These are phyloP conservation scores for Cervus canadensis DNA, from an alignment of 2,113 vertebrate species.

Conservation along the genomic window DNA sequence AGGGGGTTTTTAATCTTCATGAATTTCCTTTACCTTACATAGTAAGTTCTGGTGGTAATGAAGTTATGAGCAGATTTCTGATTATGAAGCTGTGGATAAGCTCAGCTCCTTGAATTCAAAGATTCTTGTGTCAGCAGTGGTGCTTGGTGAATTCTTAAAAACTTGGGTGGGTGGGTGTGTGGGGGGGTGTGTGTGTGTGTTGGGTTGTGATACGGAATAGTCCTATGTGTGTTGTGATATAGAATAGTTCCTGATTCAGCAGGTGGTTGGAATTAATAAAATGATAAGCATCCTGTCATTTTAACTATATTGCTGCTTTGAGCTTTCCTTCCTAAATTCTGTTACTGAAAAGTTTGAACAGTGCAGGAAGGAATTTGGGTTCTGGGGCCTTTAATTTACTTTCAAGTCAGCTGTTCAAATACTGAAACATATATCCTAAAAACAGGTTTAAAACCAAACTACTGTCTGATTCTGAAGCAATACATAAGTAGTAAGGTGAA, in stretches of 20 bases:
- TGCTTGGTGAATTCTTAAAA: neutral
- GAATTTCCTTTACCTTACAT: neutral
- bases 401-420: neutral
- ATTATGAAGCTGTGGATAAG: neutral
- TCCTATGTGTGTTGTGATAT: neutral
- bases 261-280: neutral
- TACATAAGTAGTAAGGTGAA: neutral
- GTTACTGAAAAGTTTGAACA: neutral
- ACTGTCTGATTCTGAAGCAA: neutral
- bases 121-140: neutral
- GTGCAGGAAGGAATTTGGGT: neutral
- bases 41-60: neutral
- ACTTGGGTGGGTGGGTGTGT: neutral
- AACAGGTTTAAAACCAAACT: neutral
- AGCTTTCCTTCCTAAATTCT: neutral
- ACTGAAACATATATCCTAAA: neutral
- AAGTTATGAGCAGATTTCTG: neutral
- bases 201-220: neutral
- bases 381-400: neutral
- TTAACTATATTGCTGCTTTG: neutral
- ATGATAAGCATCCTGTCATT: neutral
- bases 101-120: neutral
- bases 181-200: neutral
- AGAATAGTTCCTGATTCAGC: neutral
- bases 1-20: neutral